These are phyloP conservation scores for Coturnix japonica DNA, from an alignment of 2,113 vertebrate species.

Conservation along the genomic window DNA sequence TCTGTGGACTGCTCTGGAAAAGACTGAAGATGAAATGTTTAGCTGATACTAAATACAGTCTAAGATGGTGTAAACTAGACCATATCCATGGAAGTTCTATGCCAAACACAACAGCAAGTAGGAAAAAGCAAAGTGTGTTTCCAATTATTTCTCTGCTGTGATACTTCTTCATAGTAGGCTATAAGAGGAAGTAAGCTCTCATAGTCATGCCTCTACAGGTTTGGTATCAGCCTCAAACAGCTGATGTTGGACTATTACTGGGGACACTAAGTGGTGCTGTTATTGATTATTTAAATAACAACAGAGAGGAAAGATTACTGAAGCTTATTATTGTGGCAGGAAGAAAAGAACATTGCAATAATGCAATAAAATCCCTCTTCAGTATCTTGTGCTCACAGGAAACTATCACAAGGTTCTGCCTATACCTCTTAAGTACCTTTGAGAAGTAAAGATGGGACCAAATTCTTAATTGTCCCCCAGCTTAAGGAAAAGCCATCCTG, in stretches of 20 bases:
- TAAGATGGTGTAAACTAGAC: neutral
- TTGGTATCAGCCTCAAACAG: neutral
- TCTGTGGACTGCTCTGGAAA: neutral
- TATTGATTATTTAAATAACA: neutral
- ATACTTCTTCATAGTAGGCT: neutral
- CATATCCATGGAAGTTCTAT: fast-evolving
- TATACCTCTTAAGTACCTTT: neutral
- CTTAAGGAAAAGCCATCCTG: neutral
- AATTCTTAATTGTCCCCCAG: neutral
- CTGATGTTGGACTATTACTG: neutral
- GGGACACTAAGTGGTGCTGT: neutral
- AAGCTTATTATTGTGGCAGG: neutral
- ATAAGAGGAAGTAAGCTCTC: neutral
- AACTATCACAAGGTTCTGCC: neutral
- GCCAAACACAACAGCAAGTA: neutral
- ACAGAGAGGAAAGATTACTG: neutral
- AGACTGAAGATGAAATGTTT: neutral
- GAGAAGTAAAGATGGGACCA: neutral
- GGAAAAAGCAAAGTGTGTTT: neutral
- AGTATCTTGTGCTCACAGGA: neutral
- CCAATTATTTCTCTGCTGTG: neutral
- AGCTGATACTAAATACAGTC: neutral
- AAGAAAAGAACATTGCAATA: neutral
- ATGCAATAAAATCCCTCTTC: neutral
- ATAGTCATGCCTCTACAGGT: neutral